These are phyloP conservation scores for Gnathonemus echidnorhynchus DNA, from an alignment of 2,113 vertebrate species.

Conservation along the genomic window DNA sequence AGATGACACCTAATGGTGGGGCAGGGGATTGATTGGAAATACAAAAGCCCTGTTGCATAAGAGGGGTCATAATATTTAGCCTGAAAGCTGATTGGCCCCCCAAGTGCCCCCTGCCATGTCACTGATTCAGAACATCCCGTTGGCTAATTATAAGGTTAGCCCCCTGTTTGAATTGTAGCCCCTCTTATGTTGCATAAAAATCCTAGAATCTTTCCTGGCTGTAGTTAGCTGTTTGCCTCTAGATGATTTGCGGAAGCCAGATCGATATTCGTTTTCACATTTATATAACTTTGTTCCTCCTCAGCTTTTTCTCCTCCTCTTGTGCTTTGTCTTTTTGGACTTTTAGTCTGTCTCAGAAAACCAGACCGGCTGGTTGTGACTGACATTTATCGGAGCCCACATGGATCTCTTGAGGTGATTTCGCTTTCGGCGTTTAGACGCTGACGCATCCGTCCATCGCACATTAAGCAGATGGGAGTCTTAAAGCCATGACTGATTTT, in stretches of 20 bases:
- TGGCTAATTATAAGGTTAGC: not conserved
- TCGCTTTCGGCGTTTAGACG: not conserved
- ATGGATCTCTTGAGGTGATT: not conserved
- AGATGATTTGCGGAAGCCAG: not conserved
- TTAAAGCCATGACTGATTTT: not conserved
- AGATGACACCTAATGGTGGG: conserved; percentile 73
- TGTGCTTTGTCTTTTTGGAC: not conserved
- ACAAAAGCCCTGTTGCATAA: not conserved
- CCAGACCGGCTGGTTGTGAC: not conserved
- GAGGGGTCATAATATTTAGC: not conserved
- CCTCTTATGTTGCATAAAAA: not conserved
- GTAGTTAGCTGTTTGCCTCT: not conserved
- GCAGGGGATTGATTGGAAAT: not conserved
- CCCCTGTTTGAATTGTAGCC: not conserved
- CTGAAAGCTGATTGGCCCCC: not conserved
- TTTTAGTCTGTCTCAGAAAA: not conserved
- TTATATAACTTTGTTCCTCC: not conserved
- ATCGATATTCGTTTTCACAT: not conserved
- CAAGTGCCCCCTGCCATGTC: not conserved
- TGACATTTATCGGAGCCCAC: not conserved
- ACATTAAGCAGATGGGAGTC: not conserved
- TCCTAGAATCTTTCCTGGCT: not conserved
- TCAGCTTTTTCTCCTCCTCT: not conserved
- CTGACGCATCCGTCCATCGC: not conserved
- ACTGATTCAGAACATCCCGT: not conserved